A percentile compares a stretch with the other conserved stretches of the same genome.
phyloP scores from a whole-genome alignment of 2,888 invertebrate genomes.

The Sipha maydis region DNA sequence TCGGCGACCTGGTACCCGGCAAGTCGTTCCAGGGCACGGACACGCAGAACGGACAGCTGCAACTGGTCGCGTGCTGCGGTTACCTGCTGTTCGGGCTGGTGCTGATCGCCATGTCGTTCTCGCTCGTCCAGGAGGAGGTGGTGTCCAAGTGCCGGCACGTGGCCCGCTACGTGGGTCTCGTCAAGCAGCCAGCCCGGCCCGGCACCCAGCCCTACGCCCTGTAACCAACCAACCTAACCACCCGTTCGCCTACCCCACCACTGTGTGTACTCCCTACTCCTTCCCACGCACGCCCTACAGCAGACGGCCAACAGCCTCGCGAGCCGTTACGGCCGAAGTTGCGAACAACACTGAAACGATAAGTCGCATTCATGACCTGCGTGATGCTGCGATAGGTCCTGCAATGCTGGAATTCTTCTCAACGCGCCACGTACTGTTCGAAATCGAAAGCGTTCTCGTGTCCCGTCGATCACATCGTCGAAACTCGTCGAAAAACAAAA shows the following conservation, averaged over 20 bases:
- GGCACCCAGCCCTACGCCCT: conserved; percentile 49
- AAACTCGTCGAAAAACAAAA: no score
- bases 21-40: conserved; percentile 64
- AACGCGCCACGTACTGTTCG: no score
- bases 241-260: neutral
- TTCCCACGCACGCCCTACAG: neutral
- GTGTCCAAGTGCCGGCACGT: conserved; percentile 78
- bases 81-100: conserved; percentile 83
- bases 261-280: neutral
- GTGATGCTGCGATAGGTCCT: no score
- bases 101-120: conserved; percentile 86
- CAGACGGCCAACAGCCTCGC: no score
- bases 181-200: conserved; percentile 66
- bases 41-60: conserved; percentile 76
- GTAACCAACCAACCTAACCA: neutral
- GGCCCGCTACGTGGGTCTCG: conserved; percentile 77
- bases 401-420: no score
- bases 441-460: no score
- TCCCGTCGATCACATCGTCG: no score
- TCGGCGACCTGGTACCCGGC: conserved; percentile 78
- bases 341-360: no score
- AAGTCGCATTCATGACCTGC: no score
- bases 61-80: conserved; percentile 82
- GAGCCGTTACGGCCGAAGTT: no score
- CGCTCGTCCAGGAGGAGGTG: conserved; percentile 83